A percentile compares a stretch with the other conserved stretches of the same genome.
Conservation (phyloP, 1,140 invertebrate species). For the Coboldia fuscipes region DNA sequence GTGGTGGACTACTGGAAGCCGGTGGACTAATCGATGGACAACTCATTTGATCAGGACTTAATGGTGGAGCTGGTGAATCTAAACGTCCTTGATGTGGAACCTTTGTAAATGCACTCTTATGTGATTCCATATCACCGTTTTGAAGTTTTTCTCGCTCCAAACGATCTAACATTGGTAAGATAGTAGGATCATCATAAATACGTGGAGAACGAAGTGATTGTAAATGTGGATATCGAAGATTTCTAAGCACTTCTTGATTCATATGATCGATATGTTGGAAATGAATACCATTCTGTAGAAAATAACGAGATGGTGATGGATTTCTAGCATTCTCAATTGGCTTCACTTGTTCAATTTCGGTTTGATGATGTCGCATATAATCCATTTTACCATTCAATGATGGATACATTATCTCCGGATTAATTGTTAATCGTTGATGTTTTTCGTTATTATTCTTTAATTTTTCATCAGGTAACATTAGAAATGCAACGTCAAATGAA, state of each 20-base stretch:
- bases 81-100: constrained; percentile 30
- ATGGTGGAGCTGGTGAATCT: constrained; percentile 39
- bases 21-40: constrained; percentile 61
- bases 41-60: constrained; percentile 47
- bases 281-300: not conserved
- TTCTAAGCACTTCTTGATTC: not conserved
- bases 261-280: too few relatives aligned
- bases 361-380: not conserved
- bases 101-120: constrained; percentile 60
- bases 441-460: constrained; percentile 39
- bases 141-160: constrained; percentile 7
- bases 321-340: not conserved
- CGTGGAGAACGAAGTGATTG: constrained; percentile 11
- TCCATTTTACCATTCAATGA: constrained; percentile 8
- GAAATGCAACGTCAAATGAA: constrained; percentile 69
- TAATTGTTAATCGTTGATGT: constrained; percentile 19
- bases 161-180: constrained; percentile 9
- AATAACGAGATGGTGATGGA: not conserved
- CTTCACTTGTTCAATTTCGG: not conserved
- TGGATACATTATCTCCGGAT: not conserved
- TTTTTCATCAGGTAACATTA: constrained; percentile 69
- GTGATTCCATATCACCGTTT: constrained; percentile 15
- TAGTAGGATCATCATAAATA: constrained; percentile 18
- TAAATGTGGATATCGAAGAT: constrained; percentile 12
- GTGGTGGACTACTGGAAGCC: constrained; percentile 25